phyloP scores from a whole-genome alignment of 2,797 vertebrate genomes.

The Dendrocincla tyrannina region DNA sequence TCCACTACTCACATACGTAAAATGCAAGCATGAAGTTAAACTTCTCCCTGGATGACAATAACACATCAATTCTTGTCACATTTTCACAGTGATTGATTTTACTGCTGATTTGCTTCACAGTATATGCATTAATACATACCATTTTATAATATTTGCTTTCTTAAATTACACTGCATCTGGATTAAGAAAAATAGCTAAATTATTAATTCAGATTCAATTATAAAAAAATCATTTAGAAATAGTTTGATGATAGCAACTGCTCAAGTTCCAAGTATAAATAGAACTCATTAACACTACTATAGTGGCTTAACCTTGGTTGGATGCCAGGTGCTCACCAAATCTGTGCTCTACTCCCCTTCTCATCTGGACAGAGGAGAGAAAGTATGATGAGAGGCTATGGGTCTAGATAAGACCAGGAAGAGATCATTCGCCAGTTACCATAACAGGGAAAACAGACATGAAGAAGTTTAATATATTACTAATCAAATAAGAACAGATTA shows the following conservation, averaged over 20 bases:
- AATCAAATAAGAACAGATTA: background rate
- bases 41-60: background rate
- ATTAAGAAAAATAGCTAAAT: background rate
- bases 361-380: background rate
- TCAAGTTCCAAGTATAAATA: background rate
- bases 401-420: background rate
- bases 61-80: background rate
- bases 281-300: background rate
- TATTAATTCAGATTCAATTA: background rate
- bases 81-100: slow-evolving; percentile 25
- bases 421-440: background rate
- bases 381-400: background rate
- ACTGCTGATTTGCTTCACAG: background rate
- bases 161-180: background rate
- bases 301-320: background rate
- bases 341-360: background rate
- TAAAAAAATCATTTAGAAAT: background rate
- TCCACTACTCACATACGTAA: background rate
- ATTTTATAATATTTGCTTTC: background rate
- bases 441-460: background rate
- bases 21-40: background rate
- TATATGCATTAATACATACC: background rate
- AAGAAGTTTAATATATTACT: background rate
- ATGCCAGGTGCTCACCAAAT: background rate
- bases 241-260: background rate